phyloP scores from a whole-genome alignment of 2,113 vertebrate genomes.

The Grus americana region DNA sequence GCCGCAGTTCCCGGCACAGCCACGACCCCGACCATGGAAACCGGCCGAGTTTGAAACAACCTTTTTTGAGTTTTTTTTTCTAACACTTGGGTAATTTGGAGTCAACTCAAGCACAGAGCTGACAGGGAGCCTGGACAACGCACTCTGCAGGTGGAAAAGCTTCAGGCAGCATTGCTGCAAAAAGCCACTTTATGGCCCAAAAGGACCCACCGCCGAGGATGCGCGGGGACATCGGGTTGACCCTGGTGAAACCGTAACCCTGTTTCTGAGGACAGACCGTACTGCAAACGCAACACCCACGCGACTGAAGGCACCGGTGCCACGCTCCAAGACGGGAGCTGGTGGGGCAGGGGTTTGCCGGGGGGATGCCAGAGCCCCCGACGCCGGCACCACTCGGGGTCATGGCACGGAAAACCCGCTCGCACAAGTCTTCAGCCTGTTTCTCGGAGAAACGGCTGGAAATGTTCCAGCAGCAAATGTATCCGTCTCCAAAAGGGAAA shows the following conservation, averaged over 20 bases:
- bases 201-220: neutral
- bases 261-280: neutral
- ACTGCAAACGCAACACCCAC: rapidly evolving
- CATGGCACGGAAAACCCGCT: neutral
- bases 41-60: neutral
- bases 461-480: neutral
- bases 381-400: rapidly evolving
- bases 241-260: neutral
- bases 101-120: neutral
- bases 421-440: rapidly evolving
- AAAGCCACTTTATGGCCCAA: neutral
- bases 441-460: neutral
- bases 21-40: neutral
- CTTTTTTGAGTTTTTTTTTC: neutral
- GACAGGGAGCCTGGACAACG: rapidly evolving
- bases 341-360: neutral
- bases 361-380: neutral
- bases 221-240: neutral
- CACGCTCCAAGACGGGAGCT: rapidly evolving
- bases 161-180: neutral
- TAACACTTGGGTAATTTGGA: neutral
- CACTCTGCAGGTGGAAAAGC: neutral
- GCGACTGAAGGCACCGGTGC: rapidly evolving
- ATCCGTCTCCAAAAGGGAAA: neutral
- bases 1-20: neutral